phyloP scores from a whole-genome alignment of 2,113 vertebrate species.

The Neomonachus schauinslandi region DNA sequence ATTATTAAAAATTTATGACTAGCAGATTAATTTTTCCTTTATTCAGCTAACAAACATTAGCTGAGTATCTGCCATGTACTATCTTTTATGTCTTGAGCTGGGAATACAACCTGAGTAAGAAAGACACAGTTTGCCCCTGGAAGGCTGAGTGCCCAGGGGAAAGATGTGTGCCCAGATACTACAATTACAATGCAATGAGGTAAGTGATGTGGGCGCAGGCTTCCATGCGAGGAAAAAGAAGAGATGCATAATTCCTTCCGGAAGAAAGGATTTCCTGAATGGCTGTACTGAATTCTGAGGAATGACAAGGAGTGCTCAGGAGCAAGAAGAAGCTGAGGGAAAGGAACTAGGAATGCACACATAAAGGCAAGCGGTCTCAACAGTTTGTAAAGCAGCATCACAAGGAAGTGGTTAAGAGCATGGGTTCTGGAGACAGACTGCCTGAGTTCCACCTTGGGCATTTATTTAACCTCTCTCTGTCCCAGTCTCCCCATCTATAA shows the following conservation, averaged over 20 bases:
- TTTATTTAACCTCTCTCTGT: background rate
- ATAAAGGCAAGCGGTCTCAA: too few relatives aligned
- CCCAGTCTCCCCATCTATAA: background rate
- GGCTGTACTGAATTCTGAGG: background rate
- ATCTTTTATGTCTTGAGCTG: background rate
- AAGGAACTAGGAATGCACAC: background rate
- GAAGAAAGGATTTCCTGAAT: background rate
- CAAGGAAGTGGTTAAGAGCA: background rate
- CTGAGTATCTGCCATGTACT: background rate
- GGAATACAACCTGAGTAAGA: background rate
- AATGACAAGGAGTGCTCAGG: background rate
- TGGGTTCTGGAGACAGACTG: background rate
- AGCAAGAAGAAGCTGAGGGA: background rate
- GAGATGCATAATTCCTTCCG: background rate
- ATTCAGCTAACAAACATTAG: background rate
- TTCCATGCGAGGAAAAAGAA: background rate
- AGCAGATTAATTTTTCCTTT: background rate
- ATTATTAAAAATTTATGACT: background rate
- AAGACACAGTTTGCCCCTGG: background rate
- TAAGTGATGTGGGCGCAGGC: background rate
- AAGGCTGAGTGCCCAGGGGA: background rate
- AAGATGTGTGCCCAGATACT: background rate
- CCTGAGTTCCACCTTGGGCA: background rate
- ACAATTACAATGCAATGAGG: background rate
- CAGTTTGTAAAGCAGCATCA: background rate